These are phyloP conservation scores for Procambarus clarkii DNA, from an alignment of 1,140 invertebrate species.

Conservation along the genomic window DNA sequence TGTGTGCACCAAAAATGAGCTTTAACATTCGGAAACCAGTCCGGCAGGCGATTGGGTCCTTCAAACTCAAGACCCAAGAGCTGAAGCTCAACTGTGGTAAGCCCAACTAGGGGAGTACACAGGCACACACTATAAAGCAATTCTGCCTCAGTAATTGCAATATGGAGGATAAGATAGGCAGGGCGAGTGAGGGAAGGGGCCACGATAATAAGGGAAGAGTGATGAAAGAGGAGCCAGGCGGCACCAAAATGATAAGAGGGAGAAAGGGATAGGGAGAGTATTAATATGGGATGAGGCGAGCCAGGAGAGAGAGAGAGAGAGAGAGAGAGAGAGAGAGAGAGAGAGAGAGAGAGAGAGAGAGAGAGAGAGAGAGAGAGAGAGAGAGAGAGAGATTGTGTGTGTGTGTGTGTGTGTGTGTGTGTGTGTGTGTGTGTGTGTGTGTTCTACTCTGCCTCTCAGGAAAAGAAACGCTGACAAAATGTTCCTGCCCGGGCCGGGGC, in stretches of 20 bases:
- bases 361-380: background rate
- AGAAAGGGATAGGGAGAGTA: conserved; percentile 4
- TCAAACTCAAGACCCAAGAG: no score
- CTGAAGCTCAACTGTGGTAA: no score
- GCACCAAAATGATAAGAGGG: background rate
- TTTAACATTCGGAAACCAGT: no score
- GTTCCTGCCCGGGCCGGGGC: no score
- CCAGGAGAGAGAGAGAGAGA: conserved; percentile 18
- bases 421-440: no score
- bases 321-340: conserved; percentile 10
- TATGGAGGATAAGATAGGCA: background rate
- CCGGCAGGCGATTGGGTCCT: no score
- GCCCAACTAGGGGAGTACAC: background rate
- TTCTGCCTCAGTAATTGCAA: conserved; percentile 1
- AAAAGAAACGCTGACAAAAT: no score
- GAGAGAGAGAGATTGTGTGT: no score
- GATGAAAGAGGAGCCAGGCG: background rate
- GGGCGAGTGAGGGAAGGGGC: background rate
- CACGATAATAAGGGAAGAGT: background rate
- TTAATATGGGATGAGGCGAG: background rate
- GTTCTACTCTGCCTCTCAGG: no score
- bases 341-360: background rate
- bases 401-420: background rate
- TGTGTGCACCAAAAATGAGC: no score
- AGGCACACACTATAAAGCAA: conserved; percentile 32